Base-by-base conservation (phyloP, 1,140 invertebrate genomes). In the Drosophila auraria region DNA sequence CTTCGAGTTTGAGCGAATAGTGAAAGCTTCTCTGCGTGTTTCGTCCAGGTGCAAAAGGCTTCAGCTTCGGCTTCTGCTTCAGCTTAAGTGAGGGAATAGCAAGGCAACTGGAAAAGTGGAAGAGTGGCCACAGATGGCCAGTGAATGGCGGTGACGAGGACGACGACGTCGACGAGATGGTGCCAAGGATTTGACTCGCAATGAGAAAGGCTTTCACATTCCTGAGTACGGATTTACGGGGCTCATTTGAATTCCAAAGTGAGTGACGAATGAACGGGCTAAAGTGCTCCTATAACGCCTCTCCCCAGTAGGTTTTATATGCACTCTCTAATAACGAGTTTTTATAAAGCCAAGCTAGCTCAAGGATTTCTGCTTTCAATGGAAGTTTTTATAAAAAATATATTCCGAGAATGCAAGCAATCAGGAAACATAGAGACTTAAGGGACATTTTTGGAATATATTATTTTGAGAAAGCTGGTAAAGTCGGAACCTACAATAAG, bases 1-100 rank as follows among this genome's bases (percentile, higher is more conserved):
- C 64, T 69, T 61, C 42, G 58, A 57, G 56, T 40, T 42, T 33
- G 15, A 20, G 25, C 40, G 40, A 44, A 15, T 25, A 15, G 45
- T 51, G 57, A 78, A 78, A 78, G 74, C 75, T 62, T 23, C 56
- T 69, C 40, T 78, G 51, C 75, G 75, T 78, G 75, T 54, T 57
- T 38, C 40, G 38, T 33, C 3, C 64, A 70, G 74, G 75, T 78
- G 65, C 75, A 40, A 68, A 61, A 40, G 58, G 75, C 75, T 78
- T 78, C 20, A 11, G 56, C 27, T n/a, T 36, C 11, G 51, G 74
- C 75, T 78, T 78, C 20, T 11, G 56, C 27, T 23, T 33, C 33
- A 36, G 63, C 74, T 57, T 63, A 44, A 51, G 27, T 56, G 11
- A 40, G 2, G 27, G 30, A 9, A 44, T 53, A 23, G 5, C 68